A percentile compares a stretch with the other conserved stretches of the same genome.
phyloP scores from a whole-genome alignment of 2,888 invertebrate genomes.

The Diaphora mendica region DNA sequence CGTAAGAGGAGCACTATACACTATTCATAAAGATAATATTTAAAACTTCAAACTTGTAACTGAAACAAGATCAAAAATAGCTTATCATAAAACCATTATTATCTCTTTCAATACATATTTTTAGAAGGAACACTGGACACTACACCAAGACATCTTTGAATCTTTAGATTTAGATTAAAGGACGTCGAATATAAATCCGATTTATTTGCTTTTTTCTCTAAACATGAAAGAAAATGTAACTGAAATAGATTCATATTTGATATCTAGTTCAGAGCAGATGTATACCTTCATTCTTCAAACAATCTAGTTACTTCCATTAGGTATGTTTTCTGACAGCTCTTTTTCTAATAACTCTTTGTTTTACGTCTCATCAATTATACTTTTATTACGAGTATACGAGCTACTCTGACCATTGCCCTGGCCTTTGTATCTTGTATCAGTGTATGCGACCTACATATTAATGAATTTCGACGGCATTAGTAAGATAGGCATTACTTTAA shows the following conservation, averaged over 20 bases:
- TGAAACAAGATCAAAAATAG: not conserved
- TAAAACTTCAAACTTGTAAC: not conserved
- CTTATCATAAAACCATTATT: not conserved
- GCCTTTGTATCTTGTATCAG: not conserved
- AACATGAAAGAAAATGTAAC: not conserved
- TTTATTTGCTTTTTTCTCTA: not conserved
- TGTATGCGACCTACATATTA: not conserved
- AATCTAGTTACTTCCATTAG: not conserved
- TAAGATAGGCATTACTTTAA: not conserved
- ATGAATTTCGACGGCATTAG: not conserved
- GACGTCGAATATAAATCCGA: not conserved
- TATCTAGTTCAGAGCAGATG: not conserved
- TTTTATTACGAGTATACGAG: not conserved
- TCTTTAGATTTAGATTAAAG: not conserved
- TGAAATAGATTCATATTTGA: not conserved
- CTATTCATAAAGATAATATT: not conserved
- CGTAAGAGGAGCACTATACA: not conserved
- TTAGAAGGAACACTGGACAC: too few relatives aligned
- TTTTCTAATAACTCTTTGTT: not conserved
- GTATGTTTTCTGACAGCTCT: not conserved
- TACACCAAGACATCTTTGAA: too few relatives aligned
- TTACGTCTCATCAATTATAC: not conserved
- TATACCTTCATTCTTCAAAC: conserved; percentile 18
- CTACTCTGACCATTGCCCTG: not conserved
- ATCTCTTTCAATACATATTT: too few relatives aligned